Percentiles rank a stretch among this genome's conserved stretches.
Conservation (phyloP, 2,113 vertebrate species). For the Chionodraco myersi region DNA sequence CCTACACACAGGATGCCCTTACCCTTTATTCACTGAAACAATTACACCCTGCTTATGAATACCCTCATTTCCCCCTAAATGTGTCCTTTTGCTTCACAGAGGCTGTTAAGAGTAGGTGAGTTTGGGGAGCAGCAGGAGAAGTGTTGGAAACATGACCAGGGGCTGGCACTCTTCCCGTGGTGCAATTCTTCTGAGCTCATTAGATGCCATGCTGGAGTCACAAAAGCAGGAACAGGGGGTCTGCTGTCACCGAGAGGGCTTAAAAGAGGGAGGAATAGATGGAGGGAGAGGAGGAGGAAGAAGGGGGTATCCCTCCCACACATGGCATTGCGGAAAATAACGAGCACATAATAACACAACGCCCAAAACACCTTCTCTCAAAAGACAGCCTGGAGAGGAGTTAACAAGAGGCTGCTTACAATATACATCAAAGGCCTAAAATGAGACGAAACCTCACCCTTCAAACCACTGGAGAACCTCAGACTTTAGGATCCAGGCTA, state of each 20-base stretch:
- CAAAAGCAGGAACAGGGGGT: constrained; percentile 58
- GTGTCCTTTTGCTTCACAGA: constrained; percentile 36
- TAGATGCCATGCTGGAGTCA: constrained; percentile 60
- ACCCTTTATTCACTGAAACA: constrained; percentile 5
- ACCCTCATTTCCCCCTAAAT: constrained; percentile 25
- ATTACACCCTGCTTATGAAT: neutral
- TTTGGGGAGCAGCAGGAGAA: constrained; percentile 54
- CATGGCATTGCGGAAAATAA: constrained; percentile 60
- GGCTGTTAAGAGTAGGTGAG: constrained; percentile 57
- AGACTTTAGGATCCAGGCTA: constrained; percentile 31
- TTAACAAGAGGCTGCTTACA: constrained; percentile 66
- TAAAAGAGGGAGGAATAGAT: constrained; percentile 26
- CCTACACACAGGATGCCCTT: neutral
- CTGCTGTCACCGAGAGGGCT: constrained; percentile 48
- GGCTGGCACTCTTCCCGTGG: constrained; percentile 71
- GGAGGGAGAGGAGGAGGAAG: neutral
- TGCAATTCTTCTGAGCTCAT: constrained; percentile 76
- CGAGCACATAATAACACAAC: constrained; percentile 52
- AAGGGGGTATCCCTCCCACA: constrained; percentile 1
- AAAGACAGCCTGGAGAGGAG: constrained; percentile 56
- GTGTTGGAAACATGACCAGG: constrained; percentile 65
- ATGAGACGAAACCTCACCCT: constrained; percentile 46
- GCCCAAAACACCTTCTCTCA: constrained; percentile 46
- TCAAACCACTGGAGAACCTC: constrained; percentile 45
- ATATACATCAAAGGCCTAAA: constrained; percentile 69